Evolutionary conservation across 1,140 invertebrate genomes (phyloP).

Genomic region (Pseudomyrmex gracilis): DNA sequence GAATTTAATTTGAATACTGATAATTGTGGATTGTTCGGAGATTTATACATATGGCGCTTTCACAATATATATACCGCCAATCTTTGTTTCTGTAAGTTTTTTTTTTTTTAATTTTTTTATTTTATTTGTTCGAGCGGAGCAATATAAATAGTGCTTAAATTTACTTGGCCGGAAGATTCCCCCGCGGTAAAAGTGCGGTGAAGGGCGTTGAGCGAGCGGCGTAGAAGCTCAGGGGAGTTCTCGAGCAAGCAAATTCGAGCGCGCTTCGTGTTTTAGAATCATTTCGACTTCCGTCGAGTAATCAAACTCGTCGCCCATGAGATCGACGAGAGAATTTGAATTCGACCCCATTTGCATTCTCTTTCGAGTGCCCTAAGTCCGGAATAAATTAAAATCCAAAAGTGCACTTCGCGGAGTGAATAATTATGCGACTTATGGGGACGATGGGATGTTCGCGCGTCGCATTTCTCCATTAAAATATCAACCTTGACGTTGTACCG

Average conservation of each 20-base stretch:
- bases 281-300: neutral
- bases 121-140: neutral
- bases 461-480: neutral
- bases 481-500: neutral
- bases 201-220: no score
- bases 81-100: neutral
- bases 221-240: no score
- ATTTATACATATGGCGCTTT: neutral
- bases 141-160: no score
- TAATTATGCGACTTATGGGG: neutral
- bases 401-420: neutral
- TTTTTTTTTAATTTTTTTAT: neutral
- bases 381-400: neutral
- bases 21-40: neutral
- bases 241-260: no score
- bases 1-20: neutral
- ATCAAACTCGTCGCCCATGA: neutral
- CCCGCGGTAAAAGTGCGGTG: no score
- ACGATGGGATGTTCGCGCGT: no score
- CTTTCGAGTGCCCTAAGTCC: neutral
- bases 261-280: neutral
- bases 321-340: constrained; percentile 8
- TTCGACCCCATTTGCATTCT: constrained; percentile 9
- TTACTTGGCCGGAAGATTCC: no score
- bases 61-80: neutral